Conservation (phyloP, 2,113 vertebrate species). For the Halichoeres trimaculatus region DNA sequence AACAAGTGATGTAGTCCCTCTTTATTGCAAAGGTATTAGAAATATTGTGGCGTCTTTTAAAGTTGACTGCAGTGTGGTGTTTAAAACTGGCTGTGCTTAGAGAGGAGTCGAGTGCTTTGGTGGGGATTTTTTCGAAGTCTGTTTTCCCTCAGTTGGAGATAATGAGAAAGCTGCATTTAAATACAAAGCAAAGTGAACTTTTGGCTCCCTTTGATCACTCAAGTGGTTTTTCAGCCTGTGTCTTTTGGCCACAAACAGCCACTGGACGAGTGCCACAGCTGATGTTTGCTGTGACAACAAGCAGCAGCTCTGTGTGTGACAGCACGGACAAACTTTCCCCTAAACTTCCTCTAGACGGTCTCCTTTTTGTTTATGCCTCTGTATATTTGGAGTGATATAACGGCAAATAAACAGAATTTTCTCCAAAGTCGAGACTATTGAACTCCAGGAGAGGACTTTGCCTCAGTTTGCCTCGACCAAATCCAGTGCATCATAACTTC, state of each 20-base stretch:
- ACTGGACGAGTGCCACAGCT: neutral
- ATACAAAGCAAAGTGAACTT: constrained; percentile 21
- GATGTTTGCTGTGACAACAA: constrained; percentile 46
- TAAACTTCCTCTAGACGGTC: neutral
- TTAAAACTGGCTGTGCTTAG: neutral
- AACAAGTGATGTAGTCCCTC: neutral
- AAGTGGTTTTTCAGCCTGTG: constrained; percentile 11
- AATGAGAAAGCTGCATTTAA: constrained; percentile 20
- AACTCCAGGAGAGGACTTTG: neutral
- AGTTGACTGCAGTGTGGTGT: neutral
- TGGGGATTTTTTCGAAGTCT: neutral
- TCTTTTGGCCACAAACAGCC: constrained; percentile 29
- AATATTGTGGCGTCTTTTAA: neutral
- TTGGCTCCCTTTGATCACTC: constrained; percentile 16
- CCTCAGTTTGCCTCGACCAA: neutral
- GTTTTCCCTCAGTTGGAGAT: neutral
- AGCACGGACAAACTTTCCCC: neutral
- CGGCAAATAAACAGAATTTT: neutral
- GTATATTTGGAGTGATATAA: neutral
- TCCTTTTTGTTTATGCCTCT: neutral
- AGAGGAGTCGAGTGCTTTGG: neutral
- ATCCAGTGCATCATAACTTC: neutral
- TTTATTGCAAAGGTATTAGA: neutral
- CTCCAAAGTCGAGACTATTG: neutral
- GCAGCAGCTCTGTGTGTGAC: neutral